A percentile compares a stretch with the other conserved stretches of the same genome.
phyloP scores from a whole-genome alignment of 1,140 invertebrate genomes.

The Pseudomyrmex cubaensis region DNA sequence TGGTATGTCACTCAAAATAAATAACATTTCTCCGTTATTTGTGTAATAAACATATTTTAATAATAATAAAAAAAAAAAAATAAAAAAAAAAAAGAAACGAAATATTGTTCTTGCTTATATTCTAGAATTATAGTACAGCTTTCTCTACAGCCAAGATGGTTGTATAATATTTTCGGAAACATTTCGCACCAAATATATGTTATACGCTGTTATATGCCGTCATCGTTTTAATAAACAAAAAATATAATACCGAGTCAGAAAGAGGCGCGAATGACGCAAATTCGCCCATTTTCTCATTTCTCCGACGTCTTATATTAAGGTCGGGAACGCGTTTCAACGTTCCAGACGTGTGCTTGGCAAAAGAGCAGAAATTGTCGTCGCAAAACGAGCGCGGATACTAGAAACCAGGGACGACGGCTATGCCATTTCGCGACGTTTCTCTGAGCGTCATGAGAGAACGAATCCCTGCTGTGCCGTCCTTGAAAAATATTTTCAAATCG shows the following conservation, averaged over 20 bases:
- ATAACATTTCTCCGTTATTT: neutral
- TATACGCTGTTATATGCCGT: neutral
- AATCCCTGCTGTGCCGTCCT: neutral
- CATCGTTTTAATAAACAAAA: slow-evolving; percentile 42
- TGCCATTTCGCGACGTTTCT: slow-evolving; percentile 1
- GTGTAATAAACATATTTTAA: neutral
- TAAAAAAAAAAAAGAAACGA: neutral
- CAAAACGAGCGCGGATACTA: slow-evolving; percentile 14
- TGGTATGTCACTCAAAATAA: neutral
- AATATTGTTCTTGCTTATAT: neutral
- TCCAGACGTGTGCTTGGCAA: neutral
- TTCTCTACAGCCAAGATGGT: neutral
- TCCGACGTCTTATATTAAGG: slow-evolving; percentile 3
- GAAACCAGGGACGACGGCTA: slow-evolving; percentile 12
- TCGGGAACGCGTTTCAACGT: neutral
- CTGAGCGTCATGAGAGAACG: neutral
- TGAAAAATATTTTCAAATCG: slow-evolving; percentile 35
- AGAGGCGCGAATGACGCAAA: slow-evolving; percentile 4
- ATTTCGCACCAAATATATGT: slow-evolving; percentile 8
- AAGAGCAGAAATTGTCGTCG: slow-evolving; percentile 38
- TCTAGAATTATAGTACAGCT: neutral
- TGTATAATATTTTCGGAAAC: neutral
- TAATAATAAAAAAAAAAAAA: neutral
- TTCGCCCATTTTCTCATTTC: slow-evolving; percentile 30
- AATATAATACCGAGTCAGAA: neutral